phyloP scores from a whole-genome alignment of 2,113 vertebrate genomes.

The Campylomormyrus numenius region DNA sequence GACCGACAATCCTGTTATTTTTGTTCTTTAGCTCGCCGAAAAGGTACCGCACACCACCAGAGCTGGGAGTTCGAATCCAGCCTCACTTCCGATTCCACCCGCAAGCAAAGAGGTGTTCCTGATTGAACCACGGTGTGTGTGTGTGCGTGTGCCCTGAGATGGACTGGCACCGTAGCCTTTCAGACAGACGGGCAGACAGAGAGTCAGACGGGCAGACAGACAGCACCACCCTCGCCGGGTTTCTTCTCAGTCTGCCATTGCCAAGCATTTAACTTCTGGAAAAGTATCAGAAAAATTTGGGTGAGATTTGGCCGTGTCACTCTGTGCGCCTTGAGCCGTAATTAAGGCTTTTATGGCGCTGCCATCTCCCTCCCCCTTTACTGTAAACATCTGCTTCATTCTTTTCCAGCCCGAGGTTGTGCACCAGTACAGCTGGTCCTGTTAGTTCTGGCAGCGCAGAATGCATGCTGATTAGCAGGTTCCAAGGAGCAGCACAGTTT shows the following conservation, averaged over 20 bases:
- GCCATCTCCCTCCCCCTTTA: background rate
- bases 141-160: background rate
- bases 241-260: background rate
- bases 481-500: conserved; percentile 53
- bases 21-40: background rate
- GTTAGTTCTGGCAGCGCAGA: conserved; percentile 35
- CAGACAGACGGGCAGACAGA: background rate
- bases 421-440: conserved; percentile 38
- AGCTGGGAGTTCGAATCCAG: background rate
- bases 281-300: background rate
- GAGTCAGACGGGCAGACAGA: background rate
- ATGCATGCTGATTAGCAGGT: conserved; percentile 55
- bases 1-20: background rate
- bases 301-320: background rate
- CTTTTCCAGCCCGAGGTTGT: conserved; percentile 43
- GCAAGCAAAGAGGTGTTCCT: background rate
- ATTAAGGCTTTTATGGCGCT: background rate
- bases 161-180: background rate
- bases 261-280: background rate
- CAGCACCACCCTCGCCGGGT: background rate
- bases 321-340: background rate
- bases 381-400: background rate
- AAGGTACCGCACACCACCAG: background rate
- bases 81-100: background rate
- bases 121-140: background rate